Base-by-base conservation (phyloP, 2,797 vertebrate genomes). In the Dendrocincla tyrannina region DNA sequence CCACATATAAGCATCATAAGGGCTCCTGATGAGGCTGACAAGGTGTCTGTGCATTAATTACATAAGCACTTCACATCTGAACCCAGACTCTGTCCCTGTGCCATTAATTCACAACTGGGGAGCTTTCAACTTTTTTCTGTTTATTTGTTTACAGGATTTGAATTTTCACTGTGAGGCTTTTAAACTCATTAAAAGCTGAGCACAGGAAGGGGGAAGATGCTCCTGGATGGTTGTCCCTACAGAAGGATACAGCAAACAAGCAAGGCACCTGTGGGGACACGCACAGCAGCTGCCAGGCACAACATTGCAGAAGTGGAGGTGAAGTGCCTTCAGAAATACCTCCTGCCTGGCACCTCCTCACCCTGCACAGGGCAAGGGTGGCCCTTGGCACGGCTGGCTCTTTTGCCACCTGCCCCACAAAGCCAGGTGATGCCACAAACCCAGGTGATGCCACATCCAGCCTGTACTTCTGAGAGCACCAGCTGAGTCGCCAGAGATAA, bases 151-250 rank as follows among this genome's bases (percentile, higher is more conserved):
- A 23, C 10, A 22, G 5, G 9, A 60, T 30, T 53, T 47, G 24
- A 59, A 60, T 80, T 64, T 89, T 78, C 77, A 74, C 92, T 47
- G 64, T 4, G 17, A 85, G 33, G n/a, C 39, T 76, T 69, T 88
- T 68, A 88, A 74, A 88, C 20, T 37, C 59, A 35, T 35, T 58
- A 67, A 76, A 86, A 68, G 63, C 27, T 20, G 41, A 80, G 37
- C 62, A 53, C 18, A 9, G 13, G 20, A 35, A 18, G 28, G 2
- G 9, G 55, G 33, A 46, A 37, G 39, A 32, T 25, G n/a, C 39
- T 85, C 85, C 50, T 58, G 64, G 58, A 68, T 15, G 23, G n/a
- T 42, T 62, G 66, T 27, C 63, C 47, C 76, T 53, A 23, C 42
- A 63, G 82, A 72, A 84, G 81, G 62, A n/a, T 7, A 37, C 0